phyloP scores from a whole-genome alignment of 2,888 invertebrate genomes.

The Xestoiulus laeticollis region DNA sequence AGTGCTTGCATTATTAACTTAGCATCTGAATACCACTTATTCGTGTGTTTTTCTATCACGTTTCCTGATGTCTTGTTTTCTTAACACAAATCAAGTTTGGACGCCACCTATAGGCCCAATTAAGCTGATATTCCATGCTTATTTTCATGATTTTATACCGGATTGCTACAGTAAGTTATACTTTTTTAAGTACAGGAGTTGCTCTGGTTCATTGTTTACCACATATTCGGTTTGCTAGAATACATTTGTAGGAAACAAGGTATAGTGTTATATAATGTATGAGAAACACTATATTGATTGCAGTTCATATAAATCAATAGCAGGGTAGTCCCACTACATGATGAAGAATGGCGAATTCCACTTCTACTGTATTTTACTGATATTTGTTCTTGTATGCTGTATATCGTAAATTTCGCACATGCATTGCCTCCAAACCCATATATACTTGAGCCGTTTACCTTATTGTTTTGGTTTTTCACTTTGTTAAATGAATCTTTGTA shows the following conservation, averaged over 20 bases:
- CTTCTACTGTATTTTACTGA: too few relatives aligned
- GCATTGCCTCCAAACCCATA: too few relatives aligned
- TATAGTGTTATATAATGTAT: neutral
- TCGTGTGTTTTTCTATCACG: neutral
- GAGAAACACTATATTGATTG: neutral
- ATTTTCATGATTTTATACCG: neutral
- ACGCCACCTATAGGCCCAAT: slow-evolving; percentile 16
- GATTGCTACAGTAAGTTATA: neutral
- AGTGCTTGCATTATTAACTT: neutral
- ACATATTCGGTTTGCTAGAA: too few relatives aligned
- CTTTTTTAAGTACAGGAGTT: neutral
- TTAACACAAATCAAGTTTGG: slow-evolving; percentile 11
- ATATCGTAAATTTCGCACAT: neutral
- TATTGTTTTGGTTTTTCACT: slow-evolving; percentile 19
- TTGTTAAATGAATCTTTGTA: neutral
- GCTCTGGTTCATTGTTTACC: too few relatives aligned
- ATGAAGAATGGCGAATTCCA: too few relatives aligned
- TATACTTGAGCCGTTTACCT: neutral
- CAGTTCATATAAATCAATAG: neutral
- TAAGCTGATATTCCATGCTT: neutral
- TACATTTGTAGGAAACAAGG: neutral
- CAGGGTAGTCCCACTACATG: neutral
- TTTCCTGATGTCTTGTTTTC: slow-evolving; percentile 43
- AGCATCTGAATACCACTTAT: neutral
- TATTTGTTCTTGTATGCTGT: neutral